Evolutionary conservation across 1,140 invertebrate genomes (phyloP), one percentile per base, ranked within the genome.

Genomic region (Drusus annulatus): DNA sequence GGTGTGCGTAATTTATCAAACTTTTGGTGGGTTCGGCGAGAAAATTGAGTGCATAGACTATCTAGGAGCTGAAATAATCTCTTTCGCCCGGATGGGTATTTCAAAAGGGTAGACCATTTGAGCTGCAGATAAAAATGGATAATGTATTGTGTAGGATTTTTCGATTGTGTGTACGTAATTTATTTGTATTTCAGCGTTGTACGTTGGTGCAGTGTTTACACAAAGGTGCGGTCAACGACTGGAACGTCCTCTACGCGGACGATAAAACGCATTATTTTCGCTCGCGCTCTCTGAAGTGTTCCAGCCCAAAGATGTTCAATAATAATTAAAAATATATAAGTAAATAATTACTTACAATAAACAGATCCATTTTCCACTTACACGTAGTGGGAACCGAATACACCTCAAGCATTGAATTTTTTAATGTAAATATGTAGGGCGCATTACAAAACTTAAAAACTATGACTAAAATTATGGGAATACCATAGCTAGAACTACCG

Each of bases 211-310:
- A 71, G 36, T 71, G 68, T 25, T 71, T 50, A 19, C 50, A 19
- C 21, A 31, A 52, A 71, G 68, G 68, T 13, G 68, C 68, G 68
- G 68, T 71, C 68, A 71, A 71, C 68, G 68, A 71, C 68, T 54
- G 68, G 68, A n/a, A 52, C 68, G 68, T 71, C 68, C 68, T 71
- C 68, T 71, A 52, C 25, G 21, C 65, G 65, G 36, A 7, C 65
- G 65, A 69, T 69, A 69, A 63, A 63, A 50, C 68, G 68, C 68
- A 71, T 71, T 68, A 68, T 68, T 68, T 71, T 71, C 21, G 68
- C 68, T 52, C 45, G 50, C n/a, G 25, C 45, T 65, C n/a, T 71
- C 8, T 19, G 19, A 23, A 52, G 8, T 13, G 36, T 51, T 71
- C 17, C 63, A 19, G 68, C 25, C 17, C 68, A 54, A 71, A 71